Evolutionary conservation across 2,797 vertebrate species (phyloP), one percentile per base, ranked within the genome.

Genomic region (Acanthurus leucopareius): DNA sequence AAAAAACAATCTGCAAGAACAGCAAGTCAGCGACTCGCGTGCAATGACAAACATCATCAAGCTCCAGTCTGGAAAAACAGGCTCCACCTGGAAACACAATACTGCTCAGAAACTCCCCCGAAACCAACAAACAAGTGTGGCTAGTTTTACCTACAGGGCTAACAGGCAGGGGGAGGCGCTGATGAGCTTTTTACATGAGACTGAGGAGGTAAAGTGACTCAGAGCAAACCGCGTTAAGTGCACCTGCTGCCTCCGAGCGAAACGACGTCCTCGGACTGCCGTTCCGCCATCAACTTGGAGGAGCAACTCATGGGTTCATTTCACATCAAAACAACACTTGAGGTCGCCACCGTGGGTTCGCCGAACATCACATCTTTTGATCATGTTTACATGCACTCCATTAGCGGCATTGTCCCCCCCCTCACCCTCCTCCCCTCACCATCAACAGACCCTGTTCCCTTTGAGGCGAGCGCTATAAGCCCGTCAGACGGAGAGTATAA

Each of bases 121-220:
- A 96, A 96, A 96, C 95, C 90, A 74, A 88, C 75, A 86, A 95
- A 96, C 95, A 82, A 93, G 95, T 84, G 87, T 28, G 91, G 85
- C 94, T 86, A 82, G 94, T 95, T 95, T 82, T 82, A 82, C 65
- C 4, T 7, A 51, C 48, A 19, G 0, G 56, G 58, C 67, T 53
- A 61, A 61, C n/a, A 74, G 77, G 48, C 56, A n/a, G n/a, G 15
- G 44, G 56, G 65, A 44, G 56, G 63, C 13, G 16, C 53, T 19
- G 58, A 66, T 22, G 17, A 25, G 45, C 25, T 2, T 60, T 60
- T 59, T 64, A 80, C 62, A 22, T 15, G 35, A 69, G 48, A 56
- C 28, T 3, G 40, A 65, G 49, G 44, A 38, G 28, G 65, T 75
- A 74, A 84, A 49, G 20, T n/a, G 72, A 79, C 70, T 82, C 65